Percentiles rank a stretch among this genome's conserved stretches.
Evolutionary conservation across 2,113 vertebrate species (phyloP).

Genomic region (Anseranas semipalmata): DNA sequence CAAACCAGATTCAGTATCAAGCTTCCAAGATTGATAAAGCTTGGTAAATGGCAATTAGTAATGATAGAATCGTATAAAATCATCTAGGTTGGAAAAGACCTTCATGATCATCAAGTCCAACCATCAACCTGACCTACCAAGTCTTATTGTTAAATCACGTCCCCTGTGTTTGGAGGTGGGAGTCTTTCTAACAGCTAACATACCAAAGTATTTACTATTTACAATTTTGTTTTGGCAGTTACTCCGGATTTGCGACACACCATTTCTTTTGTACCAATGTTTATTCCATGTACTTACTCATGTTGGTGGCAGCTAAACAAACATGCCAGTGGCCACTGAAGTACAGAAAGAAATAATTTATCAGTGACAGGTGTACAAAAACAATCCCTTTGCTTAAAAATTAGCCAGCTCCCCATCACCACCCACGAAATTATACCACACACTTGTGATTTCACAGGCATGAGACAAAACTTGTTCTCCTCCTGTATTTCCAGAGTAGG

Average conservation of each 20-base stretch:
- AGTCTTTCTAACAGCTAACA: background rate
- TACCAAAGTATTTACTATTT: background rate
- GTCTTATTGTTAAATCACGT: background rate
- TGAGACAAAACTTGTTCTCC: background rate
- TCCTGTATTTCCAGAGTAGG: background rate
- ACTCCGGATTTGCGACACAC: background rate
- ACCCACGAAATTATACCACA: fast-evolving
- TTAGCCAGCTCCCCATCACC: fast-evolving
- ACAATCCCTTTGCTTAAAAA: background rate
- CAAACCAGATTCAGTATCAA: background rate
- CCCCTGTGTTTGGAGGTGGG: background rate
- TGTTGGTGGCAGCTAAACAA: background rate
- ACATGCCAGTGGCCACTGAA: fast-evolving
- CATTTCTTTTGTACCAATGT: background rate
- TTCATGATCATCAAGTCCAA: background rate
- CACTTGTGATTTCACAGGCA: background rate
- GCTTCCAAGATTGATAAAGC: background rate
- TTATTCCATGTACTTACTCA: background rate
- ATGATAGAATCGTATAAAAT: background rate
- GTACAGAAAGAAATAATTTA: background rate
- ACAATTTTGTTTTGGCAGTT: background rate
- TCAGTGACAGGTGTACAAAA: background rate
- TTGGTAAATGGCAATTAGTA: background rate
- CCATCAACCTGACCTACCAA: background rate
- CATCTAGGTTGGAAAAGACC: background rate